These are phyloP conservation scores for Nemapogon koenigi DNA, from an alignment of 2,888 invertebrate species.

Conservation along the genomic window DNA sequence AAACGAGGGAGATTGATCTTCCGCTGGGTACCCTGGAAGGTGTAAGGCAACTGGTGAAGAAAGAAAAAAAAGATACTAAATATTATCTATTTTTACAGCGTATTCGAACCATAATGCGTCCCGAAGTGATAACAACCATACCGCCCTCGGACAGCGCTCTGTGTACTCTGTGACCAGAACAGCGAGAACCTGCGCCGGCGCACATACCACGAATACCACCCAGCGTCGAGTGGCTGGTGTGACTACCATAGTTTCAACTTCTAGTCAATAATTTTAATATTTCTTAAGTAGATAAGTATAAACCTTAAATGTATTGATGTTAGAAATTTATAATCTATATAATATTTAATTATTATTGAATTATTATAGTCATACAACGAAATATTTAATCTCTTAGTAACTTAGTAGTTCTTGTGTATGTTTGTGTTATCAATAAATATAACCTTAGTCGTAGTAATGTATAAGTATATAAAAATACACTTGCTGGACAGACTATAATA, in stretches of 20 bases:
- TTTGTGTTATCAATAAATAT: not conserved
- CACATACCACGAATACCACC: slow-evolving; percentile 23
- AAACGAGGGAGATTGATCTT: no score
- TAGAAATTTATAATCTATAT: not conserved
- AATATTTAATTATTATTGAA: not conserved
- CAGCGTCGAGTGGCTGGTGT: slow-evolving; percentile 53
- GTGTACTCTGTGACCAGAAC: slow-evolving; percentile 52
- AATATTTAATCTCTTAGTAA: no score
- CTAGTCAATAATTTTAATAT: not conserved
- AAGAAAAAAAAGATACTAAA: no score
- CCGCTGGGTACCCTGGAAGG: no score
- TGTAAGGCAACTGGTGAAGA: no score
- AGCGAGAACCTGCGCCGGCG: slow-evolving; percentile 23
- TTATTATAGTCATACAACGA: not conserved
- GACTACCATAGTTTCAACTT: slow-evolving; percentile 11
- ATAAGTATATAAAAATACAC: slow-evolving; percentile 26
- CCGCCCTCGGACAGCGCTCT: slow-evolving; percentile 40
- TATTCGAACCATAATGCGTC: slow-evolving; percentile 38
- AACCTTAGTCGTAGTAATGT: not conserved
- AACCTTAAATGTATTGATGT: not conserved
- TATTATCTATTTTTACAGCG: no score
- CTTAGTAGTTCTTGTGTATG: no score
- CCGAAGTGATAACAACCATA: slow-evolving; percentile 38
- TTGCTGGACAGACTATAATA: slow-evolving; percentile 39
- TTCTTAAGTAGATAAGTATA: not conserved